Evolutionary conservation across 2,888 invertebrate genomes (phyloP).

Genomic region (Andrena camellia): DNA sequence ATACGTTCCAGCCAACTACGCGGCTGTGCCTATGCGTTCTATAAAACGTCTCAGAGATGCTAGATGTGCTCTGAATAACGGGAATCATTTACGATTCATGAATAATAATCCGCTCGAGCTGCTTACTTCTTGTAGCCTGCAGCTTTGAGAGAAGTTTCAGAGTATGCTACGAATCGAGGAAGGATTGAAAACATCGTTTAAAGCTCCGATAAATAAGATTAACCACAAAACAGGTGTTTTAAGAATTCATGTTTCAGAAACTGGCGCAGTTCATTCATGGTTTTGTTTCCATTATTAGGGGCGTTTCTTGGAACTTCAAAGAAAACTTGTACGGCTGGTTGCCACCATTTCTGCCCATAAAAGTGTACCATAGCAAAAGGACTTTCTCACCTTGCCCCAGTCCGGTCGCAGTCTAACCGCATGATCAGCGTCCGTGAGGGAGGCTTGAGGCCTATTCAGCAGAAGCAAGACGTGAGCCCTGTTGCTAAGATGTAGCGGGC

Average conservation of each 20-base stretch:
- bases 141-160: neutral
- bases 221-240: neutral
- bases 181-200: neutral
- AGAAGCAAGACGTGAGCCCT: conserved; percentile 88
- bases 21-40: neutral
- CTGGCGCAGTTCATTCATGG: neutral
- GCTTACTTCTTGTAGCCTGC: too few relatives aligned
- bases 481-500: conserved; percentile 88
- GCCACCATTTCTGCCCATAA: neutral
- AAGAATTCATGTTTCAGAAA: neutral
- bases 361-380: neutral
- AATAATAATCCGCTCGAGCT: neutral
- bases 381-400: conserved; percentile 88
- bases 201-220: neutral
- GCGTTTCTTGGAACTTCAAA: neutral
- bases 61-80: conserved; percentile 5
- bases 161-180: neutral
- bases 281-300: neutral
- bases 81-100: conserved; percentile 6
- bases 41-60: neutral
- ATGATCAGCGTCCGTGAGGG: conserved; percentile 89
- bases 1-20: neutral
- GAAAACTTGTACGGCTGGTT: neutral
- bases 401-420: conserved; percentile 88
- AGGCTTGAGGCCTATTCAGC: conserved; percentile 88